phyloP scores from a whole-genome alignment of 2,113 vertebrate genomes.

The Mola mola region DNA sequence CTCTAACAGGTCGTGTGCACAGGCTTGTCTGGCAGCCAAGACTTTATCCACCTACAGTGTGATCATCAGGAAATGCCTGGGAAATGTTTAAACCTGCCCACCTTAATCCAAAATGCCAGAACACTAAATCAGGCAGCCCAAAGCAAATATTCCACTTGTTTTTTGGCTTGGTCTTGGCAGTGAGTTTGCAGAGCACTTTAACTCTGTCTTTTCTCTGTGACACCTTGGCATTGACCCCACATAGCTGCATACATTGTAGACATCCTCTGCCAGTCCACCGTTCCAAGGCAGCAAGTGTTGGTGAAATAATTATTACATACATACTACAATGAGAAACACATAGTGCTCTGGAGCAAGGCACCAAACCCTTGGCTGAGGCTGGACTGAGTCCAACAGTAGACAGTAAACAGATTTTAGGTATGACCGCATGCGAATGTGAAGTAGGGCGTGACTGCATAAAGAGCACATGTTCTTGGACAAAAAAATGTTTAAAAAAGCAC shows the following conservation, averaged over 20 bases:
- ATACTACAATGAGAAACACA: conserved; percentile 29
- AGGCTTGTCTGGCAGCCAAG: conserved; percentile 41
- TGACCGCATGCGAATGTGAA: conserved; percentile 39
- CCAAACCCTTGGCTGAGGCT: conserved; percentile 2
- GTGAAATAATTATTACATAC: conserved; percentile 59
- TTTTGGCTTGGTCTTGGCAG: conserved; percentile 51
- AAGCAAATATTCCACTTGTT: conserved; percentile 65
- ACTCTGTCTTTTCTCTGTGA: conserved; percentile 50
- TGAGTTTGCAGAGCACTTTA: conserved; percentile 55
- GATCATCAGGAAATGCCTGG: conserved; percentile 66
- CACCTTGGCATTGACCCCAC: conserved; percentile 52
- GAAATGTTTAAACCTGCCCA: conserved; percentile 73
- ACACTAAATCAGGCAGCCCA: conserved; percentile 62
- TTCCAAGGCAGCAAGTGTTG: conserved; percentile 44
- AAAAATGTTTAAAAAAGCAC: conserved; percentile 44
- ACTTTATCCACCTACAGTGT: conserved; percentile 30
- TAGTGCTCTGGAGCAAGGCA: conserved; percentile 46
- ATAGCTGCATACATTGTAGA: conserved; percentile 55
- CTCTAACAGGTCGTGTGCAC: conserved; percentile 28
- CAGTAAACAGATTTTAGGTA: conserved; percentile 1
- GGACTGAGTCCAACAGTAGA: conserved; percentile 6
- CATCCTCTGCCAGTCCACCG: conserved; percentile 35
- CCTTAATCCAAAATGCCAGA: conserved; percentile 64
- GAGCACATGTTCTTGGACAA: conserved; percentile 34
- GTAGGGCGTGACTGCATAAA: conserved; percentile 33